These are phyloP conservation scores for Lagocephalus sceleratus DNA, from an alignment of 2,797 vertebrate species.

Conservation along the genomic window DNA sequence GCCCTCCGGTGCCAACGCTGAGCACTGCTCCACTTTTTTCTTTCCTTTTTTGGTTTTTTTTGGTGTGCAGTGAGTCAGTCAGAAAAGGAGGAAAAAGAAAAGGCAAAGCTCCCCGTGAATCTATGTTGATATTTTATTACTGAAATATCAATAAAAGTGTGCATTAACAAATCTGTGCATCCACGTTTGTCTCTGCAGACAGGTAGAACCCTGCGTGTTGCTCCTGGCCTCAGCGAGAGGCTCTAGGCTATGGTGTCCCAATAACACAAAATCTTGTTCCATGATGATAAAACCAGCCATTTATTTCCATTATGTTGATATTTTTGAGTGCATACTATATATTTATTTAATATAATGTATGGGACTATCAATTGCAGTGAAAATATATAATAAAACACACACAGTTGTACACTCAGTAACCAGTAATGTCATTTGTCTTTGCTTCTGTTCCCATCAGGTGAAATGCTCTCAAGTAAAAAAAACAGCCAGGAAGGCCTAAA, in stretches of 20 bases:
- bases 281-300: no score
- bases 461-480: not conserved
- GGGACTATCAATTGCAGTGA: no score
- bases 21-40: not conserved
- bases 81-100: not conserved
- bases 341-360: no score
- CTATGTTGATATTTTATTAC: slow-evolving; percentile 10
- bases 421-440: not conserved
- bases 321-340: no score
- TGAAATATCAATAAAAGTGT: slow-evolving; percentile 38
- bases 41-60: no score
- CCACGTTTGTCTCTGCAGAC: slow-evolving; percentile 20
- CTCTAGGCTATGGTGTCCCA: no score
- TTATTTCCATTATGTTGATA: no score
- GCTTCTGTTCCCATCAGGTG: not conserved
- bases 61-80: no score
- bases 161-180: slow-evolving; percentile 1
- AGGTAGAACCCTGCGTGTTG: not conserved
- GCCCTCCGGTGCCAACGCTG: not conserved
- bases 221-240: not conserved
- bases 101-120: not conserved
- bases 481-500: no score
- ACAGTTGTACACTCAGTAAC: no score
- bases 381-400: no score
- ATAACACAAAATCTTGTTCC: no score